A percentile compares a stretch with the other conserved stretches of the same genome.
These are phyloP conservation scores for Periophthalmus modestus DNA, from an alignment of 2,113 vertebrate genomes.

Conservation along the genomic window DNA sequence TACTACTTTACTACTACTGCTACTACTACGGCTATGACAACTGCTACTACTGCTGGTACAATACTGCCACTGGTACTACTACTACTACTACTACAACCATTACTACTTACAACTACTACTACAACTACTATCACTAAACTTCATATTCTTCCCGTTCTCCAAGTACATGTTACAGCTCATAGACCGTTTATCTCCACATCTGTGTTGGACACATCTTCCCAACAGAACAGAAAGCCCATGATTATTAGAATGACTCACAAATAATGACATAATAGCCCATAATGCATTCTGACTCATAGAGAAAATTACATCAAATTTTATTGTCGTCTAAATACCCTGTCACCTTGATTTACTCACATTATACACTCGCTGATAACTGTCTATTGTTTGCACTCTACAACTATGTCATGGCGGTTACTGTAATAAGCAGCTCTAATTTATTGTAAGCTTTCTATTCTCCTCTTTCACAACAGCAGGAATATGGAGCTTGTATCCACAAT, in stretches of 20 bases:
- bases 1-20: too few relatives aligned
- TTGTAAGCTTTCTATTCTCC: not conserved
- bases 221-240: not conserved
- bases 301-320: not conserved
- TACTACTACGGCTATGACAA: too few relatives aligned
- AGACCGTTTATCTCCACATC: not conserved
- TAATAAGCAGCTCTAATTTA: conserved; percentile 1
- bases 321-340: not conserved
- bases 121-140: too few relatives aligned
- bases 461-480: not conserved
- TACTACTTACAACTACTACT: too few relatives aligned
- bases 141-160: too few relatives aligned
- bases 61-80: too few relatives aligned
- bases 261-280: not conserved
- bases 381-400: not conserved
- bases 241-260: not conserved
- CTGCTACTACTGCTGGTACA: too few relatives aligned
- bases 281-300: not conserved
- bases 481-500: not conserved
- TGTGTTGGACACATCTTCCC: not conserved
- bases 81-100: too few relatives aligned
- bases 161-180: too few relatives aligned
- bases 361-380: not conserved
- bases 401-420: not conserved
- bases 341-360: not conserved